Evolutionary conservation across 2,113 vertebrate species (phyloP), one percentile per base, ranked within the genome.

Genomic region (Grallaria varia): DNA sequence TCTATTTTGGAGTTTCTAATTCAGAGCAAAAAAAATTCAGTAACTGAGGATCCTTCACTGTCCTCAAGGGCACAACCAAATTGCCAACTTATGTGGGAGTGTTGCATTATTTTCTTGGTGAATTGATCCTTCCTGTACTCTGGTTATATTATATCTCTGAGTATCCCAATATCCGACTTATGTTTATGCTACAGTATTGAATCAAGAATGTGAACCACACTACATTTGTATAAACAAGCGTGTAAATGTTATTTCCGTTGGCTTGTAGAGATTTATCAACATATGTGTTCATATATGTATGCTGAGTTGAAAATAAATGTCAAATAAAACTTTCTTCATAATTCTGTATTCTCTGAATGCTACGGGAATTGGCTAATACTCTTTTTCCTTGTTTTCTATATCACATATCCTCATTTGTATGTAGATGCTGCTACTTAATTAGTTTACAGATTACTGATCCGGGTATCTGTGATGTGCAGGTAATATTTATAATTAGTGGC

Each of bases 401-500:
- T 14, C 16, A 31, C 0, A 0, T 24, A 47, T 50, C 10, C 71
- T 82, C 88, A 94, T 91, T 94, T 90, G 42, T 74, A 94, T 90
- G 59, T 83, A 88, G 82, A 63, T 77, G 59, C 8, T 83, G 50
- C 24, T 80, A 20, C 47, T 59, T 96, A 92, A 95, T 96, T 93
- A 89, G 40, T 69, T 96, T 90, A 83, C 67, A 88, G 42, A 80
- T 90, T 88, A 93, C 27, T n/a, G 50, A 83, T 69, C 30, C 0
- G 2, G 15, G 59, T 90, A 77, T 91, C 84, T 85, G 35, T 69
- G 79, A 83, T 60, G 35, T 47, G 49, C 77, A 90, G 71, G 67
- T 85, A 95, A 90, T 94, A 87, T 69, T 96, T 80, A 85, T 73
- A 88, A 95, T 88, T 63, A 93, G 56, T 86, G 19, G 35, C 22